phyloP scores from a whole-genome alignment of 2,113 vertebrate species.

The Tylochromis polylepis region DNA sequence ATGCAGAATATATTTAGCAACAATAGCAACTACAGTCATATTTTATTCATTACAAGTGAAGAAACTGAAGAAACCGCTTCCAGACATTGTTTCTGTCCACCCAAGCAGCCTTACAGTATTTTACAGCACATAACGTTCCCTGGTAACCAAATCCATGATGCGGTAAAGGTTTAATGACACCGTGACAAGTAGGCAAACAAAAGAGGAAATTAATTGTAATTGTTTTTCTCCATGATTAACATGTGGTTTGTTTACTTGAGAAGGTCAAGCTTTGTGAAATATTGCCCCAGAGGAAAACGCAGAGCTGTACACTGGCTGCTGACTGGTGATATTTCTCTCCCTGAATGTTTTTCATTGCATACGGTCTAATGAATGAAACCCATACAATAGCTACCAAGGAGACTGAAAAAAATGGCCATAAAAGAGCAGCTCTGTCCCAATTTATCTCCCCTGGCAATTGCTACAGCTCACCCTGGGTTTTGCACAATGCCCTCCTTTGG shows the following conservation, averaged over 20 bases:
- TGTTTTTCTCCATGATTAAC: slow-evolving; percentile 49
- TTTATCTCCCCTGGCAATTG: slow-evolving; percentile 55
- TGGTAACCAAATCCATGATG: slow-evolving; percentile 1
- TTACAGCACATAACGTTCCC: slow-evolving; percentile 12
- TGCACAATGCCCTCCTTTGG: neutral
- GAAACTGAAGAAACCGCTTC: neutral
- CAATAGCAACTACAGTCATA: neutral
- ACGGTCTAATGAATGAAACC: slow-evolving; percentile 51
- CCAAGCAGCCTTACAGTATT: neutral
- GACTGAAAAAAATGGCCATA: slow-evolving; percentile 49
- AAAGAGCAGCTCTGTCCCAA: slow-evolving; percentile 44
- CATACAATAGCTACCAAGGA: slow-evolving; percentile 65
- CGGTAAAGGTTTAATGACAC: slow-evolving; percentile 11
- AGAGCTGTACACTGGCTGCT: slow-evolving; percentile 1
- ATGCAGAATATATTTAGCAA: neutral
- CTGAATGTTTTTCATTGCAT: slow-evolving; percentile 43
- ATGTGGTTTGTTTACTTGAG: slow-evolving; percentile 50
- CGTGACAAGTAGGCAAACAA: neutral
- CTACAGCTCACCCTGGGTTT: neutral
- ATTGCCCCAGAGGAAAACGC: slow-evolving; percentile 17
- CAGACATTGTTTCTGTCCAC: neutral
- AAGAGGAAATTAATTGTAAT: slow-evolving; percentile 26
- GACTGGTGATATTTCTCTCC: slow-evolving; percentile 64
- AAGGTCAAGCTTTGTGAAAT: slow-evolving; percentile 53
- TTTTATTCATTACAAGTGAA: neutral